These are phyloP conservation scores for Epinephelus cyanopodus DNA, from an alignment of 2,113 vertebrate genomes.

Conservation along the genomic window DNA sequence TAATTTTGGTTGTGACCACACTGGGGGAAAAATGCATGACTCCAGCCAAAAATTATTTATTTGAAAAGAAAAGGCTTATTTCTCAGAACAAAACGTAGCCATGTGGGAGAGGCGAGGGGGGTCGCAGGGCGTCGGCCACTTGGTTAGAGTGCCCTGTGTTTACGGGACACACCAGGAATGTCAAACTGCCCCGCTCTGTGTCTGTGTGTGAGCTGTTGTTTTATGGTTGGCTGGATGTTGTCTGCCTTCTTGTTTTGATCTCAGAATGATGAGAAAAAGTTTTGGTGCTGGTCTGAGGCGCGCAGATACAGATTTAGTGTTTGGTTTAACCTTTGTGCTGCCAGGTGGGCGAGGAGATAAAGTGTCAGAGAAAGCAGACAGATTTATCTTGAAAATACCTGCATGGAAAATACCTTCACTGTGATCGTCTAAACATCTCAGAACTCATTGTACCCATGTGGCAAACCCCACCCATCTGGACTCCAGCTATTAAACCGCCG, in stretches of 20 bases:
- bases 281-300: slow-evolving; percentile 18
- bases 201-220: slow-evolving; percentile 48
- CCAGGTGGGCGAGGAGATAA: slow-evolving; percentile 12
- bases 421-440: background rate
- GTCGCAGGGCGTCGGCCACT: slow-evolving; percentile 72
- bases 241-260: slow-evolving; percentile 67
- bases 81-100: slow-evolving; percentile 85
- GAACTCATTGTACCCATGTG: background rate
- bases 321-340: background rate
- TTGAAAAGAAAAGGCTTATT: slow-evolving; percentile 82
- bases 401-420: slow-evolving; percentile 37
- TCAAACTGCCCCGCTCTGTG: slow-evolving; percentile 45
- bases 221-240: slow-evolving; percentile 39
- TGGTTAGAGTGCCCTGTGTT: slow-evolving; percentile 70
- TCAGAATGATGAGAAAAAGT: slow-evolving; percentile 18
- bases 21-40: slow-evolving; percentile 84
- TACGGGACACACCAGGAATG: slow-evolving; percentile 78
- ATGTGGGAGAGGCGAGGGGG: slow-evolving; percentile 79
- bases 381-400: slow-evolving; percentile 43
- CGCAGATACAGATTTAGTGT: slow-evolving; percentile 5
- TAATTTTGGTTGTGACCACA: slow-evolving; percentile 87
- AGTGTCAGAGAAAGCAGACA: background rate
- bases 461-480: slow-evolving; percentile 44
- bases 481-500: slow-evolving; percentile 22
- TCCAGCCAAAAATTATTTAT: slow-evolving; percentile 87